phyloP scores from a whole-genome alignment of 2,888 invertebrate genomes.

The Atethmia centrago region DNA sequence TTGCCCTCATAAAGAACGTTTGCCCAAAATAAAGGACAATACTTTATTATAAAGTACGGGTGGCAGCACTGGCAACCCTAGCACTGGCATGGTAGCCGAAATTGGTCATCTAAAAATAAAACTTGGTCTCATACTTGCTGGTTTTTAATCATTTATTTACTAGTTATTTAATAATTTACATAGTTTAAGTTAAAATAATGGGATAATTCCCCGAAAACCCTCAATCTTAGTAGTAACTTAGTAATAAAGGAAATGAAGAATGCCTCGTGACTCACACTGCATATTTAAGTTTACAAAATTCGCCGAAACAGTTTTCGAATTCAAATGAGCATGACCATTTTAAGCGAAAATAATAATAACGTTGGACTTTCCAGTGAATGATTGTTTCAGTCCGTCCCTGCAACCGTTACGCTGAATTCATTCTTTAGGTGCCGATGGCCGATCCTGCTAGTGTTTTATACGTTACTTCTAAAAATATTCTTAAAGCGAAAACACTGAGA shows the following conservation, averaged over 20 bases:
- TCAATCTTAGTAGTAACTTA: slow-evolving; percentile 24
- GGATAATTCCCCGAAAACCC: slow-evolving; percentile 3
- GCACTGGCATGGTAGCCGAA: neutral
- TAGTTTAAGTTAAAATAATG: neutral
- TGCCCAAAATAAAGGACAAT: too few relatives aligned
- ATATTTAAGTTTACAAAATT: slow-evolving; percentile 52
- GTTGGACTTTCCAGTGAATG: slow-evolving; percentile 49
- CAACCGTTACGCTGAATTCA: slow-evolving; percentile 40
- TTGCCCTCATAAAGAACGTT: too few relatives aligned
- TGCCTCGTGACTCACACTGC: slow-evolving; percentile 45
- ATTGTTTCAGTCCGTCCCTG: slow-evolving; percentile 41
- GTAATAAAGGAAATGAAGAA: slow-evolving; percentile 47
- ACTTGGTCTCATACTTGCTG: neutral
- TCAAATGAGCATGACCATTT: slow-evolving; percentile 58
- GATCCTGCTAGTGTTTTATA: slow-evolving; percentile 33
- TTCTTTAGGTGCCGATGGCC: slow-evolving; percentile 39
- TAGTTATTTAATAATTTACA: neutral
- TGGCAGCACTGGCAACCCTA: too few relatives aligned
- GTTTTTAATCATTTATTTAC: neutral
- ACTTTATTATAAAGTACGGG: too few relatives aligned
- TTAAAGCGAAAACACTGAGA: slow-evolving; percentile 49
- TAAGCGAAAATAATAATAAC: slow-evolving; percentile 49
- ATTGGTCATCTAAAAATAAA: neutral
- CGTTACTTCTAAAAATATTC: slow-evolving; percentile 50
- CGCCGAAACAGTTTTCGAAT: slow-evolving; percentile 46